Evolutionary conservation across 2,888 invertebrate genomes (phyloP).

Genomic region (Seladonia tumulorum): DNA sequence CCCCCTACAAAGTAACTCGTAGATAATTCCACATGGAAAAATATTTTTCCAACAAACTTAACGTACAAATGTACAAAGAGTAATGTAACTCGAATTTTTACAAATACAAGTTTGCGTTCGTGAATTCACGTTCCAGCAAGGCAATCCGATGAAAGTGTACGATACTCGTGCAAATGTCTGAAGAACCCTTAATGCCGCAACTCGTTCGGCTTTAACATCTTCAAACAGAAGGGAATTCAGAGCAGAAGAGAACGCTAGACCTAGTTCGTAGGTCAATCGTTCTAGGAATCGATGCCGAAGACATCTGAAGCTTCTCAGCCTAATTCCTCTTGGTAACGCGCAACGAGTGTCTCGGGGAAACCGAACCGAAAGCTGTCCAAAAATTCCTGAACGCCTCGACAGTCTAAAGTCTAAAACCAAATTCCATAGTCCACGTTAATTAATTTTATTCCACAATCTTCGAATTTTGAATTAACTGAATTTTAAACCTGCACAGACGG

Average conservation of each 20-base stretch:
- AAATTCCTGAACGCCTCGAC: not conserved
- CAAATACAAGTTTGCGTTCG: too few relatives aligned
- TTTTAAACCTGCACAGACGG: too few relatives aligned
- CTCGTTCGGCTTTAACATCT: conserved; percentile 2
- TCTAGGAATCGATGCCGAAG: conserved; percentile 48
- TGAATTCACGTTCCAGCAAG: not conserved
- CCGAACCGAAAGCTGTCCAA: not conserved
- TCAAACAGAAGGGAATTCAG: conserved; percentile 26
- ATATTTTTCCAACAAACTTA: not conserved
- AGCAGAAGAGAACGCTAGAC: conserved; percentile 39
- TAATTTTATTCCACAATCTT: too few relatives aligned
- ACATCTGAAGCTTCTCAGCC: conserved; percentile 48
- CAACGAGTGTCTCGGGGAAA: not conserved
- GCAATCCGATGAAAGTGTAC: not conserved
- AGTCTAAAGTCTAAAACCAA: not conserved
- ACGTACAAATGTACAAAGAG: not conserved
- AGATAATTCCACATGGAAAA: not conserved
- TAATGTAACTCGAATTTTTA: not conserved
- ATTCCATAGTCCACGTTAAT: too few relatives aligned
- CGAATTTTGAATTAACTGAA: too few relatives aligned
- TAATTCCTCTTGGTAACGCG: conserved; percentile 42
- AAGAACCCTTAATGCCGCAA: not conserved
- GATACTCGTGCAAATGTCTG: not conserved
- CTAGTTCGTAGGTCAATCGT: conserved; percentile 48
- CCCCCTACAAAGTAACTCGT: not conserved